A percentile compares a stretch with the other conserved stretches of the same genome.
Evolutionary conservation across 1,140 invertebrate genomes (phyloP).

Genomic region (Coptotermes formosanus): DNA sequence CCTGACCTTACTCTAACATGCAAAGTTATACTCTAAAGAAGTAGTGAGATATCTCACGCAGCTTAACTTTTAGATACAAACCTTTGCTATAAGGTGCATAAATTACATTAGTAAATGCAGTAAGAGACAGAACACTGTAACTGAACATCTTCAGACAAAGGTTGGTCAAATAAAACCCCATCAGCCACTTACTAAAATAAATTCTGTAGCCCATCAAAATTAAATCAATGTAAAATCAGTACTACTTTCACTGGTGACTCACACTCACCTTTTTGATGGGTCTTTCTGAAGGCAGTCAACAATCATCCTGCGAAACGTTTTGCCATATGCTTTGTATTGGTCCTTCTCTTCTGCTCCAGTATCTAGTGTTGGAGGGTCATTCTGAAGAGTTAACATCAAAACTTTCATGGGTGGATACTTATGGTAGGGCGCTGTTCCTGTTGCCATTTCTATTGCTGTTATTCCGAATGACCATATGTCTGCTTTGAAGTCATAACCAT

Average conservation of each 20-base stretch:
- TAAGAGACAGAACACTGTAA: no score
- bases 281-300: conserved; percentile 94
- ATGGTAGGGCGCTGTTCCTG: conserved; percentile 97
- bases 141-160: no score
- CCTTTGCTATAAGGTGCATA: no score
- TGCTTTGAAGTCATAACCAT: conserved; percentile 99
- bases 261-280: conserved; percentile 74
- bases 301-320: conserved; percentile 95
- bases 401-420: conserved; percentile 99
- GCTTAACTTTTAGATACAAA: no score
- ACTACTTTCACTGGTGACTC: neutral
- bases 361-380: conserved; percentile 96
- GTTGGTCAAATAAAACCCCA: no score
- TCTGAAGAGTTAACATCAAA: conserved; percentile 95
- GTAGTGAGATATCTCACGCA: no score
- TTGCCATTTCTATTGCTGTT: conserved; percentile 98
- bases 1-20: no score
- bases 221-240: neutral
- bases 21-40: no score
- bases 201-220: no score
- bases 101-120: no score
- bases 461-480: conserved; percentile 99
- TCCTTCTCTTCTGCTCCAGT: conserved; percentile 95
- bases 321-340: conserved; percentile 97
- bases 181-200: no score